Conservation (phyloP, 2,797 vertebrate species). For the Crypturellus tataupa region DNA sequence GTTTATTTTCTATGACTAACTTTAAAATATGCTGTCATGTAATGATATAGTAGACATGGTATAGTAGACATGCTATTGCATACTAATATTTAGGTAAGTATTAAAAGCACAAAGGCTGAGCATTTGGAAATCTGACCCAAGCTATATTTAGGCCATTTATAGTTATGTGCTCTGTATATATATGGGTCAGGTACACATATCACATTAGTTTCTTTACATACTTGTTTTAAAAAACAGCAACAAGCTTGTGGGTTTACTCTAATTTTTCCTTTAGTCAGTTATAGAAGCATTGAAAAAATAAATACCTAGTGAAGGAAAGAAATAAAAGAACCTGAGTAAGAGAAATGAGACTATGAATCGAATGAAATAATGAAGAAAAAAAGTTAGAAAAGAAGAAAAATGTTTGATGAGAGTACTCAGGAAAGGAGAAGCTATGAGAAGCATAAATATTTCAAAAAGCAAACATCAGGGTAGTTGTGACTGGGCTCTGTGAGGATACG, state of each 20-base stretch:
- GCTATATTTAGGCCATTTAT: background rate
- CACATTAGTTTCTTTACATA: background rate
- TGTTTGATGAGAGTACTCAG: accelerated
- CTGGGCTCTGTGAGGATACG: background rate
- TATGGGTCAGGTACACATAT: background rate
- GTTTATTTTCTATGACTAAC: background rate
- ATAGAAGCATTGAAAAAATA: background rate
- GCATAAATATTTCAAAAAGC: background rate
- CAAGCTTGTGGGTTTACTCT: background rate
- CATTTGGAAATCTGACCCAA: background rate
- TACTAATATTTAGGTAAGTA: background rate
- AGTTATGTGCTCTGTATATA: background rate
- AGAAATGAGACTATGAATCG: background rate
- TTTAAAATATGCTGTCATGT: background rate
- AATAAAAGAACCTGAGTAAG: background rate
- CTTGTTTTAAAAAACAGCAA: background rate
- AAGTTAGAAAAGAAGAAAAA: background rate
- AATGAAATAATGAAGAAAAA: background rate
- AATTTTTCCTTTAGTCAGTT: background rate
- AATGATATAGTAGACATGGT: background rate
- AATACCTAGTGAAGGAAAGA: background rate
- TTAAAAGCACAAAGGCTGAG: background rate
- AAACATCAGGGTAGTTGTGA: background rate
- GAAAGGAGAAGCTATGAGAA: background rate
- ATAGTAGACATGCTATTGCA: background rate